Conservation (phyloP, 1,140 invertebrate species). For the Solenopsis fugax region DNA sequence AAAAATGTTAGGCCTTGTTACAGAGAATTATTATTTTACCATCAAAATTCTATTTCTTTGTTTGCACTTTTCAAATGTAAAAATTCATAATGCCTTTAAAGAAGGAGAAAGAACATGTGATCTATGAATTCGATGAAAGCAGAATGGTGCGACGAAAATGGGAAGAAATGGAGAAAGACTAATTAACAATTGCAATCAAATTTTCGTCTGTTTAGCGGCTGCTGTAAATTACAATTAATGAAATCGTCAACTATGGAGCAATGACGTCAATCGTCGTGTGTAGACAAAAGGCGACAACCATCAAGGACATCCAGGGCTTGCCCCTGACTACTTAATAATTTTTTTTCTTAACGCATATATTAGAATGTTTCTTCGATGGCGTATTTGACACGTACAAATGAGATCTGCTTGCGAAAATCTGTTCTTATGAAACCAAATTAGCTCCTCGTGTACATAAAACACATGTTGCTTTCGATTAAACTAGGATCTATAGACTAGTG, state of each 20-base stretch:
- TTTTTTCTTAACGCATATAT: conserved; percentile 33
- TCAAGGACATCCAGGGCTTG: conserved; percentile 74
- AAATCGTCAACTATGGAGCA: conserved; percentile 71
- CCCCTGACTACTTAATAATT: conserved; percentile 53
- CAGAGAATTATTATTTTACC: not conserved
- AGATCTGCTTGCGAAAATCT: not conserved
- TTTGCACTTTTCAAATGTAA: not conserved
- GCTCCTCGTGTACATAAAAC: conserved; percentile 1
- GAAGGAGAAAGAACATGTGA: not conserved
- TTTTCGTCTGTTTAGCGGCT: conserved; percentile 65
- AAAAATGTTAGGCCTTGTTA: not conserved
- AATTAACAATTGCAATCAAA: conserved; percentile 69
- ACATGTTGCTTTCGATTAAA: conserved; percentile 24
- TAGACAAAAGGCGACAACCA: conserved; percentile 72
- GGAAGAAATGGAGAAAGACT: not conserved
- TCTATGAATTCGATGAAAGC: not conserved
- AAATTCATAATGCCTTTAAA: not conserved
- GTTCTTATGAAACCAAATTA: conserved; percentile 15
- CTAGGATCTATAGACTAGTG: not conserved
- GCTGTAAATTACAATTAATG: conserved; percentile 77
- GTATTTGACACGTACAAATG: not conserved
- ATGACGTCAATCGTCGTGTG: conserved; percentile 76
- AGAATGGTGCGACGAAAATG: not conserved
- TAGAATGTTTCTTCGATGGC: conserved; percentile 15
- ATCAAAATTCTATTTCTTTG: not conserved